phyloP scores from a whole-genome alignment of 2,888 invertebrate genomes.

The Resseliella maxima region DNA sequence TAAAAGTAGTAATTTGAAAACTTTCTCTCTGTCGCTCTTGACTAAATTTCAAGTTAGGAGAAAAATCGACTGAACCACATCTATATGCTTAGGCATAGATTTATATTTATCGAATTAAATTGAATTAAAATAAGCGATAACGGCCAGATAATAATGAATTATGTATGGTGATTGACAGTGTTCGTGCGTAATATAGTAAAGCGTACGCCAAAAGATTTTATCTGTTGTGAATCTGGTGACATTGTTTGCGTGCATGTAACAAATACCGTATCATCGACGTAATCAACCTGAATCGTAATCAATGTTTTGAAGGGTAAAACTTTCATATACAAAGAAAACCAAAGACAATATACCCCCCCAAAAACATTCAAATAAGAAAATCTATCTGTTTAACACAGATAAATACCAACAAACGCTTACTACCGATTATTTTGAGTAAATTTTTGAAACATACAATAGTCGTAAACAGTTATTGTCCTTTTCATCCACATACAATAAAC shows the following conservation, averaged over 20 bases:
- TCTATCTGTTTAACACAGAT: neutral
- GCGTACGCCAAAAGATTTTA: conserved; percentile 10
- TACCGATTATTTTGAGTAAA: conserved; percentile 6
- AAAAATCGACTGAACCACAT: neutral
- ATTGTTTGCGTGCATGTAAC: conserved; percentile 25
- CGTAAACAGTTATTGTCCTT: neutral
- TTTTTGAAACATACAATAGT: too few relatives aligned
- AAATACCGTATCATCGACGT: neutral
- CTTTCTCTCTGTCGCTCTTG: neutral
- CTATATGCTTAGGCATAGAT: neutral
- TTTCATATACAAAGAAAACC: neutral
- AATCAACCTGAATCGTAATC: neutral
- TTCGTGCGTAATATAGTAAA: neutral
- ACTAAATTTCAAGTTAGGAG: conserved; percentile 8
- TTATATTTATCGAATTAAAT: neutral
- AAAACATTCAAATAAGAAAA: neutral
- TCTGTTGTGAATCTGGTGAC: conserved; percentile 39
- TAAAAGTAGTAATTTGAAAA: conserved; percentile 12
- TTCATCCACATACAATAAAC: neutral
- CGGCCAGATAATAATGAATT: conserved; percentile 25
- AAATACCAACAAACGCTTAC: neutral
- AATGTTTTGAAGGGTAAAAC: neutral
- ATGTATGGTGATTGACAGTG: neutral
- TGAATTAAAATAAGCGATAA: conserved; percentile 23
- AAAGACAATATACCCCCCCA: neutral